Evolutionary conservation across 2,113 vertebrate genomes (phyloP), one percentile per base, ranked within the genome.

Genomic region (Suricata suricatta): DNA sequence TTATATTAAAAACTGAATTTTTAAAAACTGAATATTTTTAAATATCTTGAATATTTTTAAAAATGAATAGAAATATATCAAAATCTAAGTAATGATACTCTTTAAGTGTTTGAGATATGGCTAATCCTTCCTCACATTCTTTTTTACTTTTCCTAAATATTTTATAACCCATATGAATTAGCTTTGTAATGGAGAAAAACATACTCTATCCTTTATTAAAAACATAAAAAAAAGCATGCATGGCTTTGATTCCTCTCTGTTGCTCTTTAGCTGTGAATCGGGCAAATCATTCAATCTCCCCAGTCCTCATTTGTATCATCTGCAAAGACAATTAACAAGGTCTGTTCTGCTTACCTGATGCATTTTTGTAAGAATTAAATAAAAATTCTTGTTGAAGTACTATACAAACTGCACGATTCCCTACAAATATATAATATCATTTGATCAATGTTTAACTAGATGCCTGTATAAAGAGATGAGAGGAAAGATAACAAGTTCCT

Each of bases 361-460:
- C 9, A 63, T 69, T 93, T 97, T 94, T 93, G 8, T 94, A 76
- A 93, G n/a, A 94, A 93, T 88, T 94, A 71, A 88, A 47, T 66
- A 81, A 66, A 96, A 84, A 88, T 69, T 31, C 29, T 54, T 72
- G 16, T 63, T 47, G 71, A 80, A 38, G 21, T 44, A 23, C 54
- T 47, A 87, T 57, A 76, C 33, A 93, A 93, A 85, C 71, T n/a
- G 93, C 25, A 90, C 27, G 33, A n/a, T 80, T 91, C 31, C 11
- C 35, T 81, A 84, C 27, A 80, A 95, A 84, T 84, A 50, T 23
- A 84, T 5, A 4, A 77, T 69, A 60, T 84, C 38, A 79, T 92
- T 71, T 82, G 57, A 89, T 50, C 68, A 63, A 60, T 80, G 25
- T 72, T 74, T 90, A 90, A 74, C 29, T 74, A 82, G 27, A 66